Base-by-base conservation (phyloP, 2,888 invertebrate genomes). In the Bugulina stolonifera region DNA sequence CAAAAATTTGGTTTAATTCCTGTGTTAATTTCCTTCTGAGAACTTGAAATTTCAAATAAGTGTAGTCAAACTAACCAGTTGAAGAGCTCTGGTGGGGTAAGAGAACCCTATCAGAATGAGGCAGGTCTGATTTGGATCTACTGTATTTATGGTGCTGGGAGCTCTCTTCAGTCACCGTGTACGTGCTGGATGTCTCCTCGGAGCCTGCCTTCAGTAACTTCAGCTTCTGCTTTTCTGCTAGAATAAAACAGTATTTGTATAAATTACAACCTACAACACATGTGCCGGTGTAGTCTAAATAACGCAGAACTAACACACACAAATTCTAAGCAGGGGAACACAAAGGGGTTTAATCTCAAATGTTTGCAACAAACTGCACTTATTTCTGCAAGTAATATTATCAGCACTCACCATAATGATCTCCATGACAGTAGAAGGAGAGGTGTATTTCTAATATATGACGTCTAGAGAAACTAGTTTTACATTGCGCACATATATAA, bases 381-480 rank as follows among this genome's bases (percentile, higher is more conserved):
- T n/a, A n/a, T n/a, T n/a, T n/a, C n/a, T n/a, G n/a, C n/a, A n/a
- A n/a, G n/a, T n/a, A n/a, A n/a, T n/a, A n/a, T n/a, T n/a, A n/a
- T n/a, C n/a, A n/a, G n/a, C n/a, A 10, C 57, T 27, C 32, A 64
- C 64, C 64, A 25, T 14, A 14, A 5, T 25, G n/a, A 3, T 32
- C 25, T 18, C 32, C 64, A 32, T 64, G 34, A 64, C 93, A 93
- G 82, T 91, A 92, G 80, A 90, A 90, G 80, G 89, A 87, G 79
- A 90, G 89, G 82, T 94, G 93, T 73, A 91, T 87, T 81, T 91
- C 91, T 77, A 93, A 86, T 80, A 91, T 92, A 76, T 93, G 92
- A 54, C 90, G 89, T 77, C 90, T 91, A 80, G 90, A 88, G 80
- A 91, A 93, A 35, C 90, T 88, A 80, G 90, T 90, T 80, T 90